These are phyloP conservation scores for Daboia siamensis DNA, from an alignment of 2,113 vertebrate species.

Conservation along the genomic window DNA sequence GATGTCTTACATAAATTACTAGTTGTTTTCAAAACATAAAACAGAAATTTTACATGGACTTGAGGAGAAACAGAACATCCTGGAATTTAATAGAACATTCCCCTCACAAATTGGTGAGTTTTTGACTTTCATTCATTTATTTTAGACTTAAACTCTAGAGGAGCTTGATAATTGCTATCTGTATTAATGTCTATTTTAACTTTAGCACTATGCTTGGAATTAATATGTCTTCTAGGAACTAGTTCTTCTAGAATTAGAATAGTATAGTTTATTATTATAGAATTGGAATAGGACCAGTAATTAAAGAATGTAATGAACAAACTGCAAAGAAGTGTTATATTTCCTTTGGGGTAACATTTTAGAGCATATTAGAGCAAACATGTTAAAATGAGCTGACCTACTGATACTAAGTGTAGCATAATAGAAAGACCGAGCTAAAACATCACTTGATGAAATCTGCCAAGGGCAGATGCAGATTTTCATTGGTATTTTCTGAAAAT, in stretches of 20 bases:
- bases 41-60: not conserved
- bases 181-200: not conserved
- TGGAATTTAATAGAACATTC: not conserved
- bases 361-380: not conserved
- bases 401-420: not conserved
- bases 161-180: not conserved
- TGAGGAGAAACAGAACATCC: not conserved
- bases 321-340: not conserved
- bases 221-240: not conserved
- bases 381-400: not conserved
- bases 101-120: not conserved
- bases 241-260: not conserved
- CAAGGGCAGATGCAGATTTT: not conserved
- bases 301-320: not conserved
- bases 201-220: not conserved
- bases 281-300: not conserved
- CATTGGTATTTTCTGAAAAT: not conserved
- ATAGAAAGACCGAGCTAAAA: not conserved
- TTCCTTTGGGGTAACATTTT: not conserved
- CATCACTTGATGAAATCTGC: not conserved
- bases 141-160: not conserved
- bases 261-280: not conserved
- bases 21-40: not conserved
- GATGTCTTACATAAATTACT: not conserved
- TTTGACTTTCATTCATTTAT: not conserved